Percentiles rank a stretch among this genome's conserved stretches.
These are phyloP conservation scores for Belonocnema kinseyi DNA, from an alignment of 1,140 invertebrate species.

Conservation along the genomic window DNA sequence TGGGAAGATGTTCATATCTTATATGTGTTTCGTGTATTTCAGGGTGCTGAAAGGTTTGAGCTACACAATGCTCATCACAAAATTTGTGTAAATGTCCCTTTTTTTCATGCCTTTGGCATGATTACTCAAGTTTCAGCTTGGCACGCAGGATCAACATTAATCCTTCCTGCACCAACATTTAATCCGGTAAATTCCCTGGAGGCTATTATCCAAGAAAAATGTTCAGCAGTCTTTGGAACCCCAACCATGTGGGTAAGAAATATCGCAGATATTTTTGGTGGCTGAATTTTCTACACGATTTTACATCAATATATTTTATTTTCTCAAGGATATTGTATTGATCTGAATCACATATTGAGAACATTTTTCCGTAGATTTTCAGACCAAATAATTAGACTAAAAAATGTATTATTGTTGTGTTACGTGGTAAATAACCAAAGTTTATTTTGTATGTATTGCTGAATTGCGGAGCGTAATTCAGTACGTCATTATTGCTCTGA, in stretches of 20 bases:
- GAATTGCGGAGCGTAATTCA: no score
- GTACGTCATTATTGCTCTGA: no score
- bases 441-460: no score
- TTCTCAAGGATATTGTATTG: no score
- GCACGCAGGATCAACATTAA: constrained; percentile 81
- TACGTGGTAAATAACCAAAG: no score
- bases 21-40: constrained; percentile 42
- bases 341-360: no score
- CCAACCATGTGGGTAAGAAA: constrained; percentile 98
- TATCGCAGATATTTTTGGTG: no score
- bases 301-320: no score
- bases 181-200: constrained; percentile 82
- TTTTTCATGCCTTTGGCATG: constrained; percentile 95
- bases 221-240: constrained; percentile 90
- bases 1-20: background rate
- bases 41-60: constrained; percentile 79
- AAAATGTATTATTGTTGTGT: no score
- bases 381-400: no score
- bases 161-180: constrained; percentile 83
- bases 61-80: constrained; percentile 75
- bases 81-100: constrained; percentile 89
- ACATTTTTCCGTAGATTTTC: no score
- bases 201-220: constrained; percentile 83
- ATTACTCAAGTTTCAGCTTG: constrained; percentile 81
- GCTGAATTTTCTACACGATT: no score